These are phyloP conservation scores for Lagocephalus sceleratus DNA, from an alignment of 2,797 vertebrate genomes.

Conservation along the genomic window DNA sequence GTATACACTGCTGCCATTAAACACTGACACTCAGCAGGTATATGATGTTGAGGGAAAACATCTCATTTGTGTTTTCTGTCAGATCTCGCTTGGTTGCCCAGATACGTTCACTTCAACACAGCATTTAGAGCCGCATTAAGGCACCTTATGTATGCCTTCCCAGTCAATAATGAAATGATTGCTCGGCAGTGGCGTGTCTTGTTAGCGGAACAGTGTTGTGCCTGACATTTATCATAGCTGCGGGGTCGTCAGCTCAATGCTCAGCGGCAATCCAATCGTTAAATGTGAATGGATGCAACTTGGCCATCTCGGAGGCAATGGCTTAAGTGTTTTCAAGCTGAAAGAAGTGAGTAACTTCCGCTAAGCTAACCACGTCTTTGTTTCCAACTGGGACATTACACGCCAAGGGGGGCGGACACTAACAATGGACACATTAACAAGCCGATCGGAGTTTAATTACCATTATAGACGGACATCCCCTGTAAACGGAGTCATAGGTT, in stretches of 20 bases:
- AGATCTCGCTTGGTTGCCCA: constrained; percentile 40
- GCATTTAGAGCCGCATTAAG: constrained; percentile 66
- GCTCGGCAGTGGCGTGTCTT: constrained; percentile 66
- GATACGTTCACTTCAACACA: constrained; percentile 39
- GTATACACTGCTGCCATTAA: too few species aligned
- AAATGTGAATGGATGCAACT: constrained; percentile 59
- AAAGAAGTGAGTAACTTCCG: constrained; percentile 69
- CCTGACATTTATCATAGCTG: constrained; percentile 77
- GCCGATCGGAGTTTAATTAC: constrained; percentile 55
- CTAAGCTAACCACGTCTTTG: constrained; percentile 66
- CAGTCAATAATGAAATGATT: constrained; percentile 69
- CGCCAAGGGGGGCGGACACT: constrained; percentile 52
- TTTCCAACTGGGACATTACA: constrained; percentile 64
- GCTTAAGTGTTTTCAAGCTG: constrained; percentile 72
- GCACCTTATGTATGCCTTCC: constrained; percentile 47
- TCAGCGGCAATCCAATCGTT: constrained; percentile 67
- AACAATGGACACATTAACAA: constrained; percentile 57
- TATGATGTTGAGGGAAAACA: too few species aligned
- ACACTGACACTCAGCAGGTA: too few species aligned
- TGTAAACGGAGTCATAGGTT: constrained; percentile 44
- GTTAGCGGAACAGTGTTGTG: constrained; percentile 64
- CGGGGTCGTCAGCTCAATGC: constrained; percentile 65
- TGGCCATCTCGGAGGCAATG: constrained; percentile 55
- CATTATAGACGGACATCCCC: constrained; percentile 41
- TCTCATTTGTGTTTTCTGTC: not conserved